Base-by-base conservation (phyloP, 2,888 invertebrate species). In the Eupithecia subumbrata region DNA sequence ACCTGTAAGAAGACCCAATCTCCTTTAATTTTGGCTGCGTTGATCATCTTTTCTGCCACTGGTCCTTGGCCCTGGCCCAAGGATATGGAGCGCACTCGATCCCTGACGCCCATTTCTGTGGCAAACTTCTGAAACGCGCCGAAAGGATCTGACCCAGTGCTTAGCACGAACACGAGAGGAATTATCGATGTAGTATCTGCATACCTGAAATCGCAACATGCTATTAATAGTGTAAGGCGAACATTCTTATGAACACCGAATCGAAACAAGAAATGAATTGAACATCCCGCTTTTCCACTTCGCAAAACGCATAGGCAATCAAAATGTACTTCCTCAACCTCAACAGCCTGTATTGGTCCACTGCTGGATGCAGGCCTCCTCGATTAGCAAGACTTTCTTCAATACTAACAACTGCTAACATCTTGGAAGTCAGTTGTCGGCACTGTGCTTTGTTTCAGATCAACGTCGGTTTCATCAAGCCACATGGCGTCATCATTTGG, bases 1-100 rank as follows among this genome's bases (percentile, higher is more conserved):
- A 97, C 97, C 95, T 97, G 98, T 81, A 98, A 93, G 88, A 98
- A 97, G 11, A 99, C 96, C 99, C 99, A 99, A 80, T 97, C 96
- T 0, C 99, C 99, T 73, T 96, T 95, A 1, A 94, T 93, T 81
- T 96, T 95, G 1, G 97, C 98, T 72, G 93, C 92, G 34, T 95
- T 96, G 63, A 99, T 97, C 93, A 98, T 94, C 83, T 96, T 96
- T 86, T 98, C 97, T 1, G 99, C 99, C 8, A 98, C 96, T 0
- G 97, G 97, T 0, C 98, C 98, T 94, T 99, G 99, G 0, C 99
- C 99, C 84, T 96, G 96, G 0, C 99, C 99, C 14, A 99, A 92
- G 0, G 99, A 99, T 84, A 99, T 98, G 0, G 98, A 97, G 85
- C 96, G 96, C 81, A 96, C 96, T 79, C 96, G 96, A 7, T 96